Percentiles rank a stretch among this genome's conserved stretches.
phyloP scores from a whole-genome alignment of 2,797 vertebrate genomes.

The Parotocinclus haroldoi region DNA sequence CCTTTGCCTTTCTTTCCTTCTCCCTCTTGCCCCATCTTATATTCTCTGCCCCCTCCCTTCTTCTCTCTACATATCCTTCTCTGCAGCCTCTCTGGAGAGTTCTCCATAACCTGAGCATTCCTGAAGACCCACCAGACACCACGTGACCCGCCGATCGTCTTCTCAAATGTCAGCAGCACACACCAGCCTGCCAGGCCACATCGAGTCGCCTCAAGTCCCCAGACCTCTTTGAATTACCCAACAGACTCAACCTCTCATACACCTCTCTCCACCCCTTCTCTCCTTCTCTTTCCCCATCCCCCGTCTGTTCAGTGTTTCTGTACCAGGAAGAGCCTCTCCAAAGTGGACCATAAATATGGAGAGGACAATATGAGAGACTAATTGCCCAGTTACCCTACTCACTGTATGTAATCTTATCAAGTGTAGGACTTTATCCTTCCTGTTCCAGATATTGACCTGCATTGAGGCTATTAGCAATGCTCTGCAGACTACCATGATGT shows the following conservation, averaged over 20 bases:
- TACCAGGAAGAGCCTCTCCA: conserved; percentile 9
- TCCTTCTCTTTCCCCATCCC: background rate
- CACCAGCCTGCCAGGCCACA: conserved; percentile 30
- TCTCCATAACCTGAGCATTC: conserved; percentile 61
- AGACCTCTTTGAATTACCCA: background rate
- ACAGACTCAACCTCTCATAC: conserved; percentile 2
- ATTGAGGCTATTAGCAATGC: conserved; percentile 26
- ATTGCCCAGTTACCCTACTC: conserved; percentile 27
- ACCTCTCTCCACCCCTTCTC: background rate
- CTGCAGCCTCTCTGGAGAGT: conserved; percentile 76
- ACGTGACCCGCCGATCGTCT: conserved; percentile 20
- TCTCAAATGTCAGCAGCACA: conserved; percentile 28
- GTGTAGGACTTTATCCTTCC: conserved; percentile 54
- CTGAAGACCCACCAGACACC: conserved; percentile 26
- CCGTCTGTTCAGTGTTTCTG: conserved; percentile 7
- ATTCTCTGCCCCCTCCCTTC: conserved; percentile 2
- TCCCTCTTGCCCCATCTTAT: background rate
- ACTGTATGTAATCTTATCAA: conserved; percentile 52
- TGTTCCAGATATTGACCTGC: conserved; percentile 34
- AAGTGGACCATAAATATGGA: conserved; percentile 22
- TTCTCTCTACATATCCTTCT: conserved; percentile 30
- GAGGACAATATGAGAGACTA: conserved; percentile 32
- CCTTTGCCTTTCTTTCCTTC: conserved; percentile 14
- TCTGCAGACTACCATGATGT: conserved; percentile 31
- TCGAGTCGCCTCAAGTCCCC: conserved; percentile 31